phyloP scores from a whole-genome alignment of 2,797 vertebrate genomes.

The Hemitrygon akajei region DNA sequence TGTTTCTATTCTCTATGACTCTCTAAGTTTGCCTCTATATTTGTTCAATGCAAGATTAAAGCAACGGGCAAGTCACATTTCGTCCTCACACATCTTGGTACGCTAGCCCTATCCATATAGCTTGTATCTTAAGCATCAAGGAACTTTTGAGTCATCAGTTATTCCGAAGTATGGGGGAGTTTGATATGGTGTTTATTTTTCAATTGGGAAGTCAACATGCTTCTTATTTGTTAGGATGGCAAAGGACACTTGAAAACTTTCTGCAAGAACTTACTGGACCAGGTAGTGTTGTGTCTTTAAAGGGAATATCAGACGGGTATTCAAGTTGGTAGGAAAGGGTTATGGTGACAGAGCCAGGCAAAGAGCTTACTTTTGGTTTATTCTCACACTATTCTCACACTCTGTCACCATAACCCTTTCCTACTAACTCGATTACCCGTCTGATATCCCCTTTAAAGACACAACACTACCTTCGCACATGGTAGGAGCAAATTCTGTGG shows the following conservation, averaged over 20 bases:
- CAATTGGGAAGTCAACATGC: not conserved
- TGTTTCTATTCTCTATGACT: too few species aligned
- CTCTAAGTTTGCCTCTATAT: too few species aligned
- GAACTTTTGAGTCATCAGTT: not conserved
- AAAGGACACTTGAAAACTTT: not conserved
- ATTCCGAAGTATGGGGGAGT: not conserved
- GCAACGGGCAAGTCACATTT: not conserved
- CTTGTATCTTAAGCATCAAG: too few species aligned
- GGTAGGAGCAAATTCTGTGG: not conserved
- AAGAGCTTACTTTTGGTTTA: not conserved
- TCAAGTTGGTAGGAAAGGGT: not conserved
- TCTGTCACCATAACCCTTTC: too few species aligned
- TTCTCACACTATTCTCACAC: not conserved
- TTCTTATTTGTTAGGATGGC: not conserved
- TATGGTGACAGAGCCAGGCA: too few species aligned
- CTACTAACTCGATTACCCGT: too few species aligned
- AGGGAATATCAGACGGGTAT: not conserved
- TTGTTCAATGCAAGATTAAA: not conserved
- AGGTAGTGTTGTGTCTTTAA: not conserved
- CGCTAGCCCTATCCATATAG: not conserved
- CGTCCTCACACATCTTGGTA: not conserved
- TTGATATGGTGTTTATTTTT: not conserved
- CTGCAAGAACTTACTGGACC: not conserved
- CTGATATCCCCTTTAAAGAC: too few species aligned
- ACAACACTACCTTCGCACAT: not conserved